Evolutionary conservation across 2,113 vertebrate species (phyloP), one percentile per base, ranked within the genome.

Genomic region (Arothron firmamentum): DNA sequence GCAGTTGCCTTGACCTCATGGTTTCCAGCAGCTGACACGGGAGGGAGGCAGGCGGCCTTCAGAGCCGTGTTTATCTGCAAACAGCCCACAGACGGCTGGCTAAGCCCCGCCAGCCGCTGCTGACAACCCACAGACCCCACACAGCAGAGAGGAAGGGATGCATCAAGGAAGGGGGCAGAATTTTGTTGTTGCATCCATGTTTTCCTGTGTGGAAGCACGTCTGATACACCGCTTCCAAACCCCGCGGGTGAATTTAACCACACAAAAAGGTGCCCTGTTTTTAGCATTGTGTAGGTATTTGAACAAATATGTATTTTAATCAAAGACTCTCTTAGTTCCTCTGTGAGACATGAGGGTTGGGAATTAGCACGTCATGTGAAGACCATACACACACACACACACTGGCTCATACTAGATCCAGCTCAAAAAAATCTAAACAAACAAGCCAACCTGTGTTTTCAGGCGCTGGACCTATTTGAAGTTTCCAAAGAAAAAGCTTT

Each of bases 61-160:
- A 42, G 52, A 63, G 68, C 58, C 65, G 57, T 77, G 75, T 80
- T 75, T 72, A 64, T 71, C 64, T 70, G 64, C 54, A 78, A 79
- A 78, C 67, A 72, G 67, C 57, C 75, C 47, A 2, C 63, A 48
- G 63, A 57, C 68, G 74, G 65, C 34, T 67, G 67, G 67, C 55
- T 74, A 77, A 79, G 77, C 70, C 49, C 25, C 65, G 67, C 65
- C 5, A 6, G 28, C 67, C 43, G 65, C 25, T 52, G 38, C 49
- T 67, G 70, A 74, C 78, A 78, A 61, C 49, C 31, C 14, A 20
- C 59, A 56, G 62, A 73, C 59, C 73, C 62, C 46, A 51, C 70
- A 67, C 49, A 47, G 6, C 3, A 28, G 25, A 28, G 25, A 28
- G 25, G 3, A 28, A 28, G 25, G 23, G 38, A 23, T 14, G 43